Evolutionary conservation across 2,888 invertebrate species (phyloP), one percentile per base, ranked within the genome.

Genomic region (Antheraea assamensis): DNA sequence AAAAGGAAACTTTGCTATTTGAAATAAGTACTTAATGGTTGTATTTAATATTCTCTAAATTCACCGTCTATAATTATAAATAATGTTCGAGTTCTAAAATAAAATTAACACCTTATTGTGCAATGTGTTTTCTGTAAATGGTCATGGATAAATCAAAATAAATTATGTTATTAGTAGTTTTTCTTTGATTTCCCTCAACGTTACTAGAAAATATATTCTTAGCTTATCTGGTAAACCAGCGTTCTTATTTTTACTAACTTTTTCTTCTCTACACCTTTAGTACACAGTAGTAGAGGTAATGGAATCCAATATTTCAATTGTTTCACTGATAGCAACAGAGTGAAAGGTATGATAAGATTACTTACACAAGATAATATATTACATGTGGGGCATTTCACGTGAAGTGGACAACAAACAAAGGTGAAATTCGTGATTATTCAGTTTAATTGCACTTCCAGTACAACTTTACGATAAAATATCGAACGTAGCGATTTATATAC

Each of bases 1-100:
- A 88, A 88, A 87, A 83, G 77, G 79, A 89, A 90, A 90, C 87
- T 89, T 90, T 82, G 68, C 68, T 68, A 35, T 68, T 68, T 68
- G 30, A 15, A 27, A 61, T 61, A 27, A 27, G 27, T 61, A 24
- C 61, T 61, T 24, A 17, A 15, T 10, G 27, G 61, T 27, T 27
- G 30, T 64, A 27, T 27, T 52, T 52, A 21, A 19, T 49, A 19
- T 49, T 19, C 19, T 49, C 3, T 19, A 49, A 19, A 49, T 21
- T 52, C 21, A 17, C 47, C 10, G 49, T 52, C 0, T 7, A 1
- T 52, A 5, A 21, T 21, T 7, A 52, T 19, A 15, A 42, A 64
- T 64, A 13, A 42, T n/a, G n/a, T n/a, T n/a, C 35, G 3, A 7
- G 3, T 35, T 5, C 10, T 35, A 8, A 35, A 35, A 35, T 4